Evolutionary conservation across 2,113 vertebrate species (phyloP), one percentile per base, ranked within the genome.

Genomic region (Taxidea taxus): DNA sequence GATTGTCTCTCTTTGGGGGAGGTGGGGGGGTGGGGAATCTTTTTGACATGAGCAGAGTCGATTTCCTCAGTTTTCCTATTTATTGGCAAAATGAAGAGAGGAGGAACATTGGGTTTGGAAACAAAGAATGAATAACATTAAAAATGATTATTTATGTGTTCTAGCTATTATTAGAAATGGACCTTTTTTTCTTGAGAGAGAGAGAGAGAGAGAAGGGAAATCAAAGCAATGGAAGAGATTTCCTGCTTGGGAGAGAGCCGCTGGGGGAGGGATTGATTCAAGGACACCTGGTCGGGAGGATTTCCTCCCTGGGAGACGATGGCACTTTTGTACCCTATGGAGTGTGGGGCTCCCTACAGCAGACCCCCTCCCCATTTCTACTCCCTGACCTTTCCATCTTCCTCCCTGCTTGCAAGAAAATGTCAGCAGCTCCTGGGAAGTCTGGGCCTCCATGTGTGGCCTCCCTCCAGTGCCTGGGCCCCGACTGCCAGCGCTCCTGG

Each of bases 111-210:
- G 98, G 98, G 97, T 98, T 99, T 98, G 97, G 96, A 99, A 95
- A 98, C 91, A 97, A 97, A 98, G 96, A 98, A 60, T 92, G 96
- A 98, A 97, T 98, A 96, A 96, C 92, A 97, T 98, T 98, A 98
- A 98, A 98, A 98, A 98, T 98, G 98, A 98, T 99, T 98, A 98
- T 99, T 98, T 99, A 98, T 98, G 98, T 98, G 98, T 98, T 98
- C 98, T 98, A 98, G 98, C 98, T 98, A 97, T 98, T 97, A 98
- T 98, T 98, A 99, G 98, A 98, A 97, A 98, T 92, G 97, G 96
- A 98, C 97, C 96, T 98, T 98, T 98, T 97, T 98, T 98, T 98
- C 98, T 94, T 97, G 90, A 42, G 89, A 84, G 29, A 93, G 88
- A 84, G 29, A 93, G 88, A 97, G 96, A 23, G 54, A 66, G n/a